Evolutionary conservation across 2,888 invertebrate species (phyloP), one percentile per base, ranked within the genome.

Genomic region (Parnassius smintheus): DNA sequence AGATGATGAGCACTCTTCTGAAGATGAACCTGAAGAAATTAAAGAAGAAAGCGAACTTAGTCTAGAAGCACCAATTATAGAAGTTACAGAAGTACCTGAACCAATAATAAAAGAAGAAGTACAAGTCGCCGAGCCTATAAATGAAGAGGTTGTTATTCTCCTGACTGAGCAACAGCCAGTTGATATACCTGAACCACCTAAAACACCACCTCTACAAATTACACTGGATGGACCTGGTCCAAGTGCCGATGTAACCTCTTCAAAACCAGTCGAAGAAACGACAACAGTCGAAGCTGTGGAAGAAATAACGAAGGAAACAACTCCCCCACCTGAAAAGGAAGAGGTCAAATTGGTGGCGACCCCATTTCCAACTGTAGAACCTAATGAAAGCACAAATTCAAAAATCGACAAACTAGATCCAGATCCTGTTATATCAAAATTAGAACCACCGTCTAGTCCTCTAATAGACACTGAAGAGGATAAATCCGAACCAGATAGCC

Each of bases 1-100:
- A 59, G 92, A 88, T 66, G 93, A 93, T 61, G 93, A 93, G 65
- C 88, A 89, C 68, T 88, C 90, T 8, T 93, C 94, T 0, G 90
- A 90, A 8, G 89, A 89, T 66, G 91, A 91, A 64, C 75, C 80
- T 4, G 87, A 85, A 61, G 82, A 85, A 65, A 73, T 76, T 42
- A 88, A 88, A 70, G 80, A 82, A 46, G 80, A 75, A 54, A 76
- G 78, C 60, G 74, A 76, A 52, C 70, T 74, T 0, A 82, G 78
- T 58, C 82, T 85, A 42, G 70, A 74, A 42, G 69, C 75, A 57
- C 72, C 82, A 2, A 67, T 72, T 44, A 69, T 73, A 9, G 79
- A 82, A 62, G 68, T 71, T 54, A 68, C 75, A 0, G 82, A 83
- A 66, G 70, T 76, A 12, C 76, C 81, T 0, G 76, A 81, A 60